These are phyloP conservation scores for Cyclura pinguis DNA, from an alignment of 2,797 vertebrate genomes.

Conservation along the genomic window DNA sequence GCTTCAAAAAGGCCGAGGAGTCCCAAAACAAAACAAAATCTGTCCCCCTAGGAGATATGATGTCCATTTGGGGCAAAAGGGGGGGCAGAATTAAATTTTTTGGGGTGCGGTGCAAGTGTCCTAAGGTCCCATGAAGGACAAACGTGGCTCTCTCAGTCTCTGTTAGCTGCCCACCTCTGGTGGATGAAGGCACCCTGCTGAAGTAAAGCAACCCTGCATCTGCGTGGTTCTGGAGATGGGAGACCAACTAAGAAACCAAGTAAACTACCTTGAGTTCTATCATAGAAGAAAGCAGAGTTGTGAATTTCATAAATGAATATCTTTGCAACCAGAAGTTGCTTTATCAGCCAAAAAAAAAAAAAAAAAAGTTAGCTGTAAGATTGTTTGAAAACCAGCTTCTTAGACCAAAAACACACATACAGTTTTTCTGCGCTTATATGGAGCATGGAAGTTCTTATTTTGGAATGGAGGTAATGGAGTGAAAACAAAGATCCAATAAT, in stretches of 20 bases:
- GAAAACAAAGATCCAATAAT: not conserved
- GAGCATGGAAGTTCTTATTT: not conserved
- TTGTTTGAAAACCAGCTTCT: not conserved
- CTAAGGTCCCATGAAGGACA: no score
- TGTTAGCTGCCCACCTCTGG: no score
- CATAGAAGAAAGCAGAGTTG: not conserved
- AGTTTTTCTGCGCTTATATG: not conserved
- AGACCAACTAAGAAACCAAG: not conserved
- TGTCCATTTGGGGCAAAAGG: no score
- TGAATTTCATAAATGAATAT: not conserved
- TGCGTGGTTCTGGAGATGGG: not conserved
- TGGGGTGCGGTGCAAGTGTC: no score
- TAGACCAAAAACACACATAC: not conserved
- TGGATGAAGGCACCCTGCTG: not conserved
- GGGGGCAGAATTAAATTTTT: no score
- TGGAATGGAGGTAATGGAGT: not conserved
- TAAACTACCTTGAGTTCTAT: not conserved
- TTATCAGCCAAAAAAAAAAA: not conserved
- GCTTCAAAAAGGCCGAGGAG: no score
- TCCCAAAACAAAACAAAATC: no score
- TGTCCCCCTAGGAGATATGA: no score
- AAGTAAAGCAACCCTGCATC: not conserved
- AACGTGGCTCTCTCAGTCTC: no score
- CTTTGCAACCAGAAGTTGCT: not conserved
- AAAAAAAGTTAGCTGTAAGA: not conserved